Conservation (phyloP, 2,888 invertebrate species). For the Rotaria magnacalcarata region DNA sequence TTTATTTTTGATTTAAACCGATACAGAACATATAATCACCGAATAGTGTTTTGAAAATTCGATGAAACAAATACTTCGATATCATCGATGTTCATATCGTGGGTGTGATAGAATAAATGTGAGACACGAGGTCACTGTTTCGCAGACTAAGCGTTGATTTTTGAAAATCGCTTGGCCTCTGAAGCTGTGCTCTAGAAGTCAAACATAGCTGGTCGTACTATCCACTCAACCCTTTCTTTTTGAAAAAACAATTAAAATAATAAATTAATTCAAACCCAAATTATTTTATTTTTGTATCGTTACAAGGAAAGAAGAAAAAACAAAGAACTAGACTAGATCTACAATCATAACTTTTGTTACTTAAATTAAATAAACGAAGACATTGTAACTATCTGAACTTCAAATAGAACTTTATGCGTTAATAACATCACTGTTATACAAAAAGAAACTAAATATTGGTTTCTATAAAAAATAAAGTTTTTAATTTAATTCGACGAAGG, state of each 20-base stretch:
- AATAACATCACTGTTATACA: slow-evolving; percentile 23
- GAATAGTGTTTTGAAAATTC: neutral
- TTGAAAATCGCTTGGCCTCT: neutral
- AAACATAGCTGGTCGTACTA: neutral
- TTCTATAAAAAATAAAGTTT: neutral
- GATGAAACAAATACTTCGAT: neutral
- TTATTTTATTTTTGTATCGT: neutral
- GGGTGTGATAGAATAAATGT: neutral
- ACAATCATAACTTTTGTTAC: neutral
- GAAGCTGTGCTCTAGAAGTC: slow-evolving; percentile 14
- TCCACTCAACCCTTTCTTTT: neutral
- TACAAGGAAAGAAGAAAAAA: neutral
- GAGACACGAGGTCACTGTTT: slow-evolving; percentile 11
- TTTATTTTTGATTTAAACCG: neutral
- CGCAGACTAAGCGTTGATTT: slow-evolving; percentile 13
- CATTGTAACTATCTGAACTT: neutral
- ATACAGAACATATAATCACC: neutral
- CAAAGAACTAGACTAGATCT: slow-evolving; percentile 8
- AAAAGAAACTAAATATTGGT: neutral
- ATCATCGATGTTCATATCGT: neutral
- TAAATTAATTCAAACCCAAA: neutral
- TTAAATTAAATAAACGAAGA: neutral
- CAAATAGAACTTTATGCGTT: neutral
- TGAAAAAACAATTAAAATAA: neutral
- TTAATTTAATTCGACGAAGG: neutral